Percentiles rank a stretch among this genome's conserved stretches.
Evolutionary conservation across 2,113 vertebrate species (phyloP).

Genomic region (Calonectris borealis): DNA sequence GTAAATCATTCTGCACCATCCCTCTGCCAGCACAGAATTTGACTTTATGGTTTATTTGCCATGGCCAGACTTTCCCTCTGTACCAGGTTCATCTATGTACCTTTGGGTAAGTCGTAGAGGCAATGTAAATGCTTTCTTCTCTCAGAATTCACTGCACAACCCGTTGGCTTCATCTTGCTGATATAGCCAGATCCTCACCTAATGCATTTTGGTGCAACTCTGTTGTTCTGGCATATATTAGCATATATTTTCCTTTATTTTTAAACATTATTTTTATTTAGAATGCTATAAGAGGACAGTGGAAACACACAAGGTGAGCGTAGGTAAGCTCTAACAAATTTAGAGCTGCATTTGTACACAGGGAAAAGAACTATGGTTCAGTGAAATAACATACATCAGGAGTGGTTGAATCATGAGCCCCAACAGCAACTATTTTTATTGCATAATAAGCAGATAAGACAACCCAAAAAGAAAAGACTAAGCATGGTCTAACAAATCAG

Average conservation of each 20-base stretch:
- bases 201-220: neutral
- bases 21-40: neutral
- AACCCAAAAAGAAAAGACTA: neutral
- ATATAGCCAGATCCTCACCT: neutral
- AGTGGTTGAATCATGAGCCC: constrained; percentile 3
- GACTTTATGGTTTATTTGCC: constrained; percentile 2
- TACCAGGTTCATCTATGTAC: neutral
- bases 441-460: constrained; percentile 24
- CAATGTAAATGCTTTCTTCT: neutral
- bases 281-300: neutral
- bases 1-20: neutral
- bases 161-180: neutral
- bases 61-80: neutral
- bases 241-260: constrained; percentile 15
- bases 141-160: neutral
- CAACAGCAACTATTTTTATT: neutral
- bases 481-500: neutral
- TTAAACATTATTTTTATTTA: constrained; percentile 42
- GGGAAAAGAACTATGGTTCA: neutral
- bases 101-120: neutral
- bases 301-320: neutral
- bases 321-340: neutral
- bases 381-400: neutral
- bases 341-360: constrained; percentile 8
- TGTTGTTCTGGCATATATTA: neutral